Conservation (phyloP, 2,888 invertebrate genomes). For the Drosophila pseudotakahashii region DNA sequence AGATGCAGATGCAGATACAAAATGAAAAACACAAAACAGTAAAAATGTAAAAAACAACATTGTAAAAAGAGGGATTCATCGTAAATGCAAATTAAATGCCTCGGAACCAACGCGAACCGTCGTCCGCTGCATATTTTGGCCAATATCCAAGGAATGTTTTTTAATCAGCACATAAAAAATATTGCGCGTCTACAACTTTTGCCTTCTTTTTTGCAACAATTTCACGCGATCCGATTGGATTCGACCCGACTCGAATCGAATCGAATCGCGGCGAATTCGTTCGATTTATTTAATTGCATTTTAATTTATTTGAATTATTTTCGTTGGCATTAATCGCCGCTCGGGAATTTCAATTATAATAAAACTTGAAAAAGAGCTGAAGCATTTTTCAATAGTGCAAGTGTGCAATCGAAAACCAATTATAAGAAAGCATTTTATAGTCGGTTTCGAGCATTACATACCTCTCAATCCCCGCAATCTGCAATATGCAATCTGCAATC, state of each 20-base stretch:
- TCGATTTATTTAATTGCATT: conserved; percentile 81
- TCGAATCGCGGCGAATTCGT: conserved; percentile 51
- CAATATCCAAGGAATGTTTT: conserved; percentile 83
- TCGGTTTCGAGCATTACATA: conserved; percentile 60
- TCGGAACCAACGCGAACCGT: conserved; percentile 29
- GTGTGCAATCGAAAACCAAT: conserved; percentile 73
- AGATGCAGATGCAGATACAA: conserved; percentile 46
- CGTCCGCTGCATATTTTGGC: conserved; percentile 80
- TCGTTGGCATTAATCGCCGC: conserved; percentile 81
- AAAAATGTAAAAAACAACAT: conserved; percentile 36
- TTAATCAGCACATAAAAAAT: conserved; percentile 82
- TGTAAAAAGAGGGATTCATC: conserved; percentile 53
- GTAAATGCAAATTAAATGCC: conserved; percentile 75
- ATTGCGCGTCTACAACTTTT: conserved; percentile 78
- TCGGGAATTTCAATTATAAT: conserved; percentile 82
- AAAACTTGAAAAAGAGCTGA: conserved; percentile 72
- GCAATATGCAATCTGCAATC: too few relatives aligned
- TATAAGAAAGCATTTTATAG: conserved; percentile 79
- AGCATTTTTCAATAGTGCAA: conserved; percentile 79
- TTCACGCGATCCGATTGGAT: conserved; percentile 37
- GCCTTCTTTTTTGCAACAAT: conserved; percentile 40
- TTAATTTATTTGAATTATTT: conserved; percentile 83
- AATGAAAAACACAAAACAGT: conserved; percentile 52
- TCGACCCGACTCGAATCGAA: conserved; percentile 34
- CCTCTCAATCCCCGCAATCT: conserved; percentile 1